Evolutionary conservation across 2,888 invertebrate species (phyloP), one percentile per base, ranked within the genome.

Genomic region (Cheilosia soror): DNA sequence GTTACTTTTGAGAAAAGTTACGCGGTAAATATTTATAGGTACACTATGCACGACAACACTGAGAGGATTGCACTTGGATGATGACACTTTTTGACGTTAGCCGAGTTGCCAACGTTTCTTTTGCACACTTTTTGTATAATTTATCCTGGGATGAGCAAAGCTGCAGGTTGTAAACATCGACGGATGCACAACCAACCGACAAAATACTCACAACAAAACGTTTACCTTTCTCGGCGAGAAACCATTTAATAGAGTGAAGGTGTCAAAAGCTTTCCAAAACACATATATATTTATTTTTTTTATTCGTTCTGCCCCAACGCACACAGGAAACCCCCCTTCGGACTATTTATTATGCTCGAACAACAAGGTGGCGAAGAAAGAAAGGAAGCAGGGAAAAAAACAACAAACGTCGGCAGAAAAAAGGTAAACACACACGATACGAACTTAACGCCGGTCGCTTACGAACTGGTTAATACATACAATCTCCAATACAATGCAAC

Each of bases 361-460:
- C 51, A 51, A 63, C 78, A 66, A 37, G 55, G 71, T 55, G 49
- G 55, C 51, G 40, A 47, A 40, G 49, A 78, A 81, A 77, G 75
- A 69, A 65, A 66, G 49, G 49, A 65, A 76, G 65, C 68, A 77
- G 84, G 73, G 78, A 37, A 73, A 87, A 85, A 88, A 87, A 88
- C 78, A 87, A 87, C 87, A 87, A 87, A 87, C 87, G 81, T 87
- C 79, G 86, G 82, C 69, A 82, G 69, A 88, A 87, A 87, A 87
- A 87, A 87, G 72, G 71, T 80, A 87, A 65, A 87, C 88, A 88
- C 88, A 88, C 88, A 89, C 90, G 92, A 92, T 90, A 92, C 90
- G 91, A 91, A 92, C 92, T 91, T 90, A 91, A 91, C 92, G 92
- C 92, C 92, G 92, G 92, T 92, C 92, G 92, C 90, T 91, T 91